Base-by-base conservation (phyloP, 1,140 invertebrate genomes). In the Cataglyphis hispanica region DNA sequence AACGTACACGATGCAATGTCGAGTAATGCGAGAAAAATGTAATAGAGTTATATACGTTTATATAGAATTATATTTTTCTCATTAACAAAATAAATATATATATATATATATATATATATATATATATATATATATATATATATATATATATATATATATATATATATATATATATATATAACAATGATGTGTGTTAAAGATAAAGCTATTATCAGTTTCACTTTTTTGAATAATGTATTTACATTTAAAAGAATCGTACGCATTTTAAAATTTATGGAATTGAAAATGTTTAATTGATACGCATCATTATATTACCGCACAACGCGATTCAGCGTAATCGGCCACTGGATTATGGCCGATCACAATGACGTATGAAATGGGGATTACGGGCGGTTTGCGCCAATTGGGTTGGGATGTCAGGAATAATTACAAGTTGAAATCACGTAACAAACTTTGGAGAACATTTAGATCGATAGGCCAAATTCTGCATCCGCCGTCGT, bases 401-500 rank as follows among this genome's bases (percentile, higher is more conserved):
- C 64, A 80, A 80, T 58, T 83, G 67, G 78, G 37, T 72, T 43
- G 78, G 67, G 66, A 83, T 37, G 78, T 83, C 78, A 74, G 37
- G 27, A 27, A 25, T 72, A 83, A 83, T 83, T 83, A 74, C 67
- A 72, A 72, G 53, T 60, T 72, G 67, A 83, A 83, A 83, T 83
- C 78, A 83, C 78, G 78, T 83, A 61, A 37, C 37, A 34, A 83
- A 83, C 67, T 83, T 83, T 34, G 40, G 67, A 25, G 67, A 46
- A 83, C 78, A 37, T 83, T 83, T 83, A 83, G 78, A 83, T 83
- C 78, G 78, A 74, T 83, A 74, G 78, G 16, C 66, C 72, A 83
- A 83, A 83, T 74, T 72, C 67, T 72, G 56, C 56, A 72, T 72
- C 56, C 53, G 53, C 67, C 27, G n/a, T 74, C 53, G 37, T 43